A percentile compares a stretch with the other conserved stretches of the same genome.
Conservation (phyloP, 2,797 vertebrate species). For the Eulemur rubriventer region DNA sequence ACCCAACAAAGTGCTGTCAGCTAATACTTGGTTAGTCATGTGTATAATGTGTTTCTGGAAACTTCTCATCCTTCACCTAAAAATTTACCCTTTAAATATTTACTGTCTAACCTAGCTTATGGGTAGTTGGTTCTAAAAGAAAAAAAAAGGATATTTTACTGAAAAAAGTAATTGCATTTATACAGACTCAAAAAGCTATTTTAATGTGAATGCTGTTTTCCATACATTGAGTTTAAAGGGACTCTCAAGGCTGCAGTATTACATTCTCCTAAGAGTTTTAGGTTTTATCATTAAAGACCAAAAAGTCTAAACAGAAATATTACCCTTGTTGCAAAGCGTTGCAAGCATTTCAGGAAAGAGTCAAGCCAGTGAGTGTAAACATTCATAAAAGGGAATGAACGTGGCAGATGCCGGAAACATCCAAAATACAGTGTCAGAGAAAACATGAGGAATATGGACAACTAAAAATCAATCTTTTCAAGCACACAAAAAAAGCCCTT, state of each 20-base stretch:
- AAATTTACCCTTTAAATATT: not conserved
- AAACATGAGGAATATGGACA: not conserved
- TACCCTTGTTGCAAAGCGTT: not conserved
- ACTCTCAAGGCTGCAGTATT: not conserved
- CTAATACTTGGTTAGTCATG: not conserved
- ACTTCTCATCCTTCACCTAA: not conserved
- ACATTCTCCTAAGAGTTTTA: not conserved
- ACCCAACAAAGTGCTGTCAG: not conserved
- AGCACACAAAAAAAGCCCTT: not conserved
- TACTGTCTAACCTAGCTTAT: not conserved
- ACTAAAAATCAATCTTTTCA: conserved; percentile 1
- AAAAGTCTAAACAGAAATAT: not conserved
- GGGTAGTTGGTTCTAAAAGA: not conserved
- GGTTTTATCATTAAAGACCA: not conserved
- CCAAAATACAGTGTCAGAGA: not conserved
- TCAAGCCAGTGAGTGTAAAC: not conserved
- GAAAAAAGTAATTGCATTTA: not conserved
- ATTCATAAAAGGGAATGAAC: not conserved
- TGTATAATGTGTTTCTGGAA: not conserved
- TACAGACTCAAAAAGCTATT: not conserved
- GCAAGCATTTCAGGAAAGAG: conserved; percentile 45
- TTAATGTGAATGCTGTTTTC: not conserved
- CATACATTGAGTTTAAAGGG: not conserved
- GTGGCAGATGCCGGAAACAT: accelerated
- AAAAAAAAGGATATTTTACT: not conserved